Conservation (phyloP, 2,797 vertebrate genomes). For the Sternotherus odoratus region DNA sequence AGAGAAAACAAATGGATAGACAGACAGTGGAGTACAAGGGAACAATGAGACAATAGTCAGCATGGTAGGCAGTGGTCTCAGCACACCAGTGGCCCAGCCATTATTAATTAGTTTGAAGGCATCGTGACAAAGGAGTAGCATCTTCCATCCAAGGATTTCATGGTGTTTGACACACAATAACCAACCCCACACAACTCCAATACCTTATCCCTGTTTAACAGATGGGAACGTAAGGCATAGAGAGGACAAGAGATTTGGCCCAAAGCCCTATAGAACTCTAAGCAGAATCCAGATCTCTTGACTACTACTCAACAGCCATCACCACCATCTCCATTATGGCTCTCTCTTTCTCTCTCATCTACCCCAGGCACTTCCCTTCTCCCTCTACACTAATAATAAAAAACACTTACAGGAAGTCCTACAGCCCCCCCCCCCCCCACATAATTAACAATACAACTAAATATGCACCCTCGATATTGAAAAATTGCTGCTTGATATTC, state of each 20-base stretch:
- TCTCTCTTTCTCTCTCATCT: neutral
- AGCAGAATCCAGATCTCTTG: neutral
- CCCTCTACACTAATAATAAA: neutral
- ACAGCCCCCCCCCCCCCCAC: too few species aligned
- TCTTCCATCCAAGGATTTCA: neutral
- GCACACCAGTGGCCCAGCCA: fast-evolving
- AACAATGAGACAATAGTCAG: neutral
- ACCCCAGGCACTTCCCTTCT: neutral
- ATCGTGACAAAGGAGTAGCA: neutral
- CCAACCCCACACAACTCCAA: fast-evolving
- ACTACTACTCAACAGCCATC: neutral
- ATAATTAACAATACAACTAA: too few species aligned
- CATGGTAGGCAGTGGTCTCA: neutral
- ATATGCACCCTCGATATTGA: neutral
- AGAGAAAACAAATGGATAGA: neutral
- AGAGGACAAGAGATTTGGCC: fast-evolving
- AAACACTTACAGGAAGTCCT: neutral
- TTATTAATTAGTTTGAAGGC: neutral
- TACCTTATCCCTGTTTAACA: neutral
- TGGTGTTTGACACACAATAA: neutral
- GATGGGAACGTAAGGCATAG: neutral
- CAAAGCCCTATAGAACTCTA: fast-evolving
- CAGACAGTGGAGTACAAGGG: neutral
- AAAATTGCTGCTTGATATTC: fast-evolving
- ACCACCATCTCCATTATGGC: neutral